Percentiles rank a stretch among this genome's conserved stretches.
phyloP scores from a whole-genome alignment of 1,140 invertebrate species.

The Cylas formicarius region DNA sequence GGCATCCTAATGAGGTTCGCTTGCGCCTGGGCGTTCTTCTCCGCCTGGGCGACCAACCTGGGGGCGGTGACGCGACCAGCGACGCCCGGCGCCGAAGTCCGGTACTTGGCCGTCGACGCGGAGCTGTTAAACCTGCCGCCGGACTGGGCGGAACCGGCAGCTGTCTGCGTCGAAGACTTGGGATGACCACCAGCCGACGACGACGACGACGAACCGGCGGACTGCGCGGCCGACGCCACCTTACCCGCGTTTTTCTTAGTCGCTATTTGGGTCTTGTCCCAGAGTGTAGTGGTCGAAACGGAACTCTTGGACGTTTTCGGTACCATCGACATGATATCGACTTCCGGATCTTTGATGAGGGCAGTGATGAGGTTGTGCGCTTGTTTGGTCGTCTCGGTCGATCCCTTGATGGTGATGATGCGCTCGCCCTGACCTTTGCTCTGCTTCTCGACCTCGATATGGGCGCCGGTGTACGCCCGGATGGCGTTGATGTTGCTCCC shows the following conservation, averaged over 20 bases:
- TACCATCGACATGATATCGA: constrained; percentile 79
- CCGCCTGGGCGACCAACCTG: constrained; percentile 46
- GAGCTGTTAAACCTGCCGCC: constrained; percentile 26
- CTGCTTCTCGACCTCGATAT: constrained; percentile 97
- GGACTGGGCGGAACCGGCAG: constrained; percentile 12
- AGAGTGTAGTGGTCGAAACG: constrained; percentile 45
- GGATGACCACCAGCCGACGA: constrained; percentile 25
- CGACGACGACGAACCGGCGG: constrained; percentile 19
- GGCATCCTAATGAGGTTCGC: constrained; percentile 12
- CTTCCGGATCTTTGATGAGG: constrained; percentile 88
- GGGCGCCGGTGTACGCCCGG: constrained; percentile 85
- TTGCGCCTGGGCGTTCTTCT: constrained; percentile 34
- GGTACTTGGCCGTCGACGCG: constrained; percentile 38
- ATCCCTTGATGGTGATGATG: constrained; percentile 90
- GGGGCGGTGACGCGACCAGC: constrained; percentile 47
- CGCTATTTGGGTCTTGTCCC: constrained; percentile 51
- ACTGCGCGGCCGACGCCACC: constrained; percentile 18
- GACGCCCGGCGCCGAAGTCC: constrained; percentile 38
- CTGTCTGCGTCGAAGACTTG: constrained; percentile 20
- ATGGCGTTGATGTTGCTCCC: constrained; percentile 97
- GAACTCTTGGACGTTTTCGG: constrained; percentile 56
- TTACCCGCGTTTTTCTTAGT: constrained; percentile 39
- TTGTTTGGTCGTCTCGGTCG: constrained; percentile 83
- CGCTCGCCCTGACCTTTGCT: constrained; percentile 89
- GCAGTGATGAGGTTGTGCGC: constrained; percentile 79